These are phyloP conservation scores for Epinotia demarniana DNA, from an alignment of 2,888 invertebrate species.

Conservation along the genomic window DNA sequence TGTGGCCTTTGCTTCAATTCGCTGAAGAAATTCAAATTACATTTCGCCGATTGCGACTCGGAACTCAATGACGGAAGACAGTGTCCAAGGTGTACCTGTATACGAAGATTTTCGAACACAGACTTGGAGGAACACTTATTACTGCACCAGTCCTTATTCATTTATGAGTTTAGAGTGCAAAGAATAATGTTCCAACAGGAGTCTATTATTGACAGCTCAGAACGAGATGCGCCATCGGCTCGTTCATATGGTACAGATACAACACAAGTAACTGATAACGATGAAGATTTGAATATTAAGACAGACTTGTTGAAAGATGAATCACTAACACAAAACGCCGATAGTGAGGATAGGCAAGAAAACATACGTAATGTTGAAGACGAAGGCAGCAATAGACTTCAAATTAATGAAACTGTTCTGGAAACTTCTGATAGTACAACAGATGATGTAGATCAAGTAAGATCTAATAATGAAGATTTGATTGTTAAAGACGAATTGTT, in stretches of 20 bases:
- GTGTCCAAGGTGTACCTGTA: background rate
- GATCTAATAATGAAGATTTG: background rate
- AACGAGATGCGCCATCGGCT: too few species aligned
- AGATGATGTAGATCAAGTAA: background rate
- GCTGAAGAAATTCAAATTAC: constrained; percentile 11
- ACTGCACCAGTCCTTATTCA: background rate
- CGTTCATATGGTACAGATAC: background rate
- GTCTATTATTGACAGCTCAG: background rate
- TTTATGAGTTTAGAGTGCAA: constrained; percentile 8
- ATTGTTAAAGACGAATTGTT: background rate
- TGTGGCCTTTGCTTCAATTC: constrained; percentile 25
- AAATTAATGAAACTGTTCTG: background rate
- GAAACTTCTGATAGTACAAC: background rate
- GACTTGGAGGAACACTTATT: constrained; percentile 9
- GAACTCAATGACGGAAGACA: background rate
- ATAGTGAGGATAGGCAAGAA: background rate
- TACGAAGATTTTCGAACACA: constrained; percentile 1
- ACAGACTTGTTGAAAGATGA: background rate
- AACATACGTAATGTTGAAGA: background rate
- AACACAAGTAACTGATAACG: background rate
- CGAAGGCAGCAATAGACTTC: background rate
- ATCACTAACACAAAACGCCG: background rate
- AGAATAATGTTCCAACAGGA: constrained; percentile 4
- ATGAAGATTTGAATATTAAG: constrained; percentile 1
- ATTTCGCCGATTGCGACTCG: constrained; percentile 13